Conservation (phyloP, 2,888 invertebrate genomes). For the Arctia plantaginis region DNA sequence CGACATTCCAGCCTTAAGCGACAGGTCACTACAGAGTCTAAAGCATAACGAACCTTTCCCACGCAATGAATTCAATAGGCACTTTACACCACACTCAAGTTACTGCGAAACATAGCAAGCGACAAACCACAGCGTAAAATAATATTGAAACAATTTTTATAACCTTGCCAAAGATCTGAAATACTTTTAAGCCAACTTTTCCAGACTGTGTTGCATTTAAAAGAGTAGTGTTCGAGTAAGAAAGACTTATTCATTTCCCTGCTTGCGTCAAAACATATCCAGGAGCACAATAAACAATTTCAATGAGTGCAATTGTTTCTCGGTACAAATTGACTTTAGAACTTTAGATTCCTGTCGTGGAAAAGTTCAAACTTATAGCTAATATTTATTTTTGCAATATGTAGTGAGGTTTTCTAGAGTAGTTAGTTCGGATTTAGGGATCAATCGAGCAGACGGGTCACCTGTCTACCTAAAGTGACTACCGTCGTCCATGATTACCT, state of each 20-base stretch:
- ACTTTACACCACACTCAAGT: conserved; percentile 55
- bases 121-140: conserved; percentile 51
- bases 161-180: conserved; percentile 16
- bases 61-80: conserved; percentile 58
- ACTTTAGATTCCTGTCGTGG: conserved; percentile 16
- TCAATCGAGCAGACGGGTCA: no score
- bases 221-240: conserved; percentile 14
- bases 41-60: conserved; percentile 51
- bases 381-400: conserved; percentile 10
- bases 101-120: conserved; percentile 50
- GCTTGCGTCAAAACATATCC: conserved; percentile 51
- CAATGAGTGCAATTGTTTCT: conserved; percentile 42
- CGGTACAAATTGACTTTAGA: conserved; percentile 39
- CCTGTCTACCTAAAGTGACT: no score
- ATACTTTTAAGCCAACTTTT: conserved; percentile 19
- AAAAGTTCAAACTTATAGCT: conserved; percentile 9
- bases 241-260: conserved; percentile 20
- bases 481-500: no score
- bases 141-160: conserved; percentile 21
- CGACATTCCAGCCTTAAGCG: conserved; percentile 27
- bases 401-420: no score
- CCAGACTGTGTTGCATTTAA: conserved; percentile 28
- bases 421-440: no score
- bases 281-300: conserved; percentile 50
- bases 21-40: conserved; percentile 31